Conservation (phyloP, 2,797 vertebrate genomes). For the Premnoplex brunnescens region DNA sequence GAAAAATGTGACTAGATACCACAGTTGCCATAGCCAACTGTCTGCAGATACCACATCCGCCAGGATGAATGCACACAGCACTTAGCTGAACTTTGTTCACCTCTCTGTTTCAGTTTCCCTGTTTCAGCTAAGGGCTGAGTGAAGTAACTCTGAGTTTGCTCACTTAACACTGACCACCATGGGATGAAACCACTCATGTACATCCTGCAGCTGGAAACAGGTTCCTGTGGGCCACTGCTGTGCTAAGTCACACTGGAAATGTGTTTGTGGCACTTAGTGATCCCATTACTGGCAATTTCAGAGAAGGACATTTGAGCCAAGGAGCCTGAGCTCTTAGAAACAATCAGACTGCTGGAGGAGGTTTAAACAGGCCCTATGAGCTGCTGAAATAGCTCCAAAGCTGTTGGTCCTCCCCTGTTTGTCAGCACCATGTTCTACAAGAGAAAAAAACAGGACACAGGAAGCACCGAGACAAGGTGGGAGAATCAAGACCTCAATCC, state of each 20-base stretch:
- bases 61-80: background rate
- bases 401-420: background rate
- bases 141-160: background rate
- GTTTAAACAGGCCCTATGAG: background rate
- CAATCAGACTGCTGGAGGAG: background rate
- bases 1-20: background rate
- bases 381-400: background rate
- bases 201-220: background rate
- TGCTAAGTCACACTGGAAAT: background rate
- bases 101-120: background rate
- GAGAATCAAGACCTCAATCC: constrained; percentile 55
- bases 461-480: constrained; percentile 36
- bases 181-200: background rate
- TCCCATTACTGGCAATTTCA: background rate
- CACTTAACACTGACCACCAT: background rate
- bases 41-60: background rate
- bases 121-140: background rate
- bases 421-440: background rate
- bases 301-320: background rate
- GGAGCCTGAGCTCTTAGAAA: background rate
- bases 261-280: background rate
- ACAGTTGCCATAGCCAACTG: background rate
- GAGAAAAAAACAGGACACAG: constrained; percentile 32
- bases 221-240: background rate
- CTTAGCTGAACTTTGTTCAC: background rate